Evolutionary conservation across 2,113 vertebrate genomes (phyloP).

Genomic region (Syngnathus floridae): DNA sequence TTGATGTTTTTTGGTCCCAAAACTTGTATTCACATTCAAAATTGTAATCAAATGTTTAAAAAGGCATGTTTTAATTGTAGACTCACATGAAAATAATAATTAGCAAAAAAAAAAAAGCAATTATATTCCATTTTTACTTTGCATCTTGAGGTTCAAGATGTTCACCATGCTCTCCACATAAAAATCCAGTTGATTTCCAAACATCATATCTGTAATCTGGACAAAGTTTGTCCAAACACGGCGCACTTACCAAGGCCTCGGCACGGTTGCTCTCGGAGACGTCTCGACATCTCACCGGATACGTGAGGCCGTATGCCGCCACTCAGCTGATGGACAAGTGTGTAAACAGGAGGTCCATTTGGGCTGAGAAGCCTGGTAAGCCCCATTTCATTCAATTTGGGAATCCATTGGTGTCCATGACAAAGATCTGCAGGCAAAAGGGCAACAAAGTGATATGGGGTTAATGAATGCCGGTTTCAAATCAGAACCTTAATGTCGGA

Average conservation of each 20-base stretch:
- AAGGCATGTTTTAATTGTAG: neutral
- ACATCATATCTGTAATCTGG: slow-evolving; percentile 59
- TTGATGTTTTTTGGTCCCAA: neutral
- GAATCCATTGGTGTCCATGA: slow-evolving; percentile 20
- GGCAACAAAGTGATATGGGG: neutral
- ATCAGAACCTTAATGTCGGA: neutral
- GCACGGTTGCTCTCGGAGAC: slow-evolving; percentile 42
- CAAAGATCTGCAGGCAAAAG: slow-evolving; percentile 11
- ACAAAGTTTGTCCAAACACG: slow-evolving; percentile 63
- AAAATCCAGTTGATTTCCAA: slow-evolving; percentile 49
- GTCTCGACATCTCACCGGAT: slow-evolving; percentile 56
- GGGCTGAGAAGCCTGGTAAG: slow-evolving; percentile 47
- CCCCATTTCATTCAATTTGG: slow-evolving; percentile 53
- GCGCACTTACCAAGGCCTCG: slow-evolving; percentile 63
- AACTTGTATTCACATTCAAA: neutral
- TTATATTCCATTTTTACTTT: slow-evolving; percentile 5
- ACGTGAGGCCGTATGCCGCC: slow-evolving; percentile 49
- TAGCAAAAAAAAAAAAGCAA: slow-evolving; percentile 17
- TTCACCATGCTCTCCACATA: slow-evolving; percentile 13
- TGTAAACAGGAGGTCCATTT: slow-evolving; percentile 73
- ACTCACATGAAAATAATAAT: neutral
- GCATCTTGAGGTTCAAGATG: neutral
- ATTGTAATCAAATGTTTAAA: neutral
- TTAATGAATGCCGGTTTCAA: slow-evolving; percentile 5
- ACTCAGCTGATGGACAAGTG: slow-evolving; percentile 69